phyloP scores from a whole-genome alignment of 2,113 vertebrate genomes.

The Camelus dromedarius region DNA sequence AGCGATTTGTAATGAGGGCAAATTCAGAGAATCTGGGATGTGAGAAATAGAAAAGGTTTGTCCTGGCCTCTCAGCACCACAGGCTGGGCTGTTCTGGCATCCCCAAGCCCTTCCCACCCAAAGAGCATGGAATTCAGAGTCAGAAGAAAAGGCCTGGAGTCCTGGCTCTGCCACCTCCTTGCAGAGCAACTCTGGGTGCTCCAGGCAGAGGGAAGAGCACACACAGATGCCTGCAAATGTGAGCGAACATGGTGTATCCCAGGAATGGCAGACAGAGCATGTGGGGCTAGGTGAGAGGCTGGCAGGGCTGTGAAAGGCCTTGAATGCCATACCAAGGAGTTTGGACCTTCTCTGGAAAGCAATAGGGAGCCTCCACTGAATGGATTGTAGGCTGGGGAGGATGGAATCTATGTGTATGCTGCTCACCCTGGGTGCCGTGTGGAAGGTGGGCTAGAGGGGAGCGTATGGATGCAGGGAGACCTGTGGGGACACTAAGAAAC shows the following conservation, averaged over 20 bases:
- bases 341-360: not conserved
- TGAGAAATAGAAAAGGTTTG: not conserved
- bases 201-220: not conserved
- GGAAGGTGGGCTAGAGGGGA: not conserved
- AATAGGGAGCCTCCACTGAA: not conserved
- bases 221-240: not conserved
- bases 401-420: not conserved
- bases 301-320: not conserved
- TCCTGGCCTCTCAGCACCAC: not conserved
- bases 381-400: not conserved
- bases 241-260: not conserved
- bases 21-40: not conserved
- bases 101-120: not conserved
- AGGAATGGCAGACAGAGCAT: not conserved
- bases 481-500: not conserved
- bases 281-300: not conserved
- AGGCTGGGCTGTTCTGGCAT: not conserved
- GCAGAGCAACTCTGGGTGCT: rapidly evolving
- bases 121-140: not conserved
- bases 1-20: not conserved
- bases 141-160: not conserved
- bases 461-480: not conserved
- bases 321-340: not conserved
- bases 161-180: not conserved
- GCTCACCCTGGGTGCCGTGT: not conserved